phyloP scores from a whole-genome alignment of 2,888 invertebrate genomes.

The Thyatira batis region DNA sequence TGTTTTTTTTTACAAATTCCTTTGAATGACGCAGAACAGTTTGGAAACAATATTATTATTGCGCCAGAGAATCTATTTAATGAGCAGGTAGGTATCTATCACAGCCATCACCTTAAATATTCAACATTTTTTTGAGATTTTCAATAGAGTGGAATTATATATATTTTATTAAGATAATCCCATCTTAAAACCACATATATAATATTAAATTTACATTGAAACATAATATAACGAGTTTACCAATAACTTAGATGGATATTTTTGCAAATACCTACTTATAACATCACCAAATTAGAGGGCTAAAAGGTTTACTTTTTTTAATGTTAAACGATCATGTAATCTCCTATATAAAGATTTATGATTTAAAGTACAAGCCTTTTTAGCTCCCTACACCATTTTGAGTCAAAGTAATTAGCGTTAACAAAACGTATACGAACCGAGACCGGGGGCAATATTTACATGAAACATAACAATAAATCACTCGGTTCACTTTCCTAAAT shows the following conservation, averaged over 20 bases:
- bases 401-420: conserved; percentile 50
- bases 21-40: neutral
- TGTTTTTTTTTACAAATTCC: neutral
- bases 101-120: neutral
- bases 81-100: too few relatives aligned
- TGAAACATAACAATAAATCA: conserved; percentile 75
- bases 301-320: neutral
- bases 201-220: too few relatives aligned
- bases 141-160: too few relatives aligned
- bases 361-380: neutral
- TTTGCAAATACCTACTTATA: neutral
- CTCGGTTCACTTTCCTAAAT: conserved; percentile 79
- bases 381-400: conserved; percentile 14
- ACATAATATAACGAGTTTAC: too few relatives aligned
- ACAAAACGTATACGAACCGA: conserved; percentile 37
- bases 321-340: neutral
- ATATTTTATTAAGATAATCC: too few relatives aligned
- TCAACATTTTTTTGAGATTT: too few relatives aligned
- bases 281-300: neutral
- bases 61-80: neutral
- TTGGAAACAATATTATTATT: neutral
- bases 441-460: conserved; percentile 64
- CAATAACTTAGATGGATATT: neutral
- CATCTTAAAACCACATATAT: too few relatives aligned
- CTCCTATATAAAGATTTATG: neutral